Conservation (phyloP, 1,140 invertebrate genomes). For the Asbolus verrucosus region DNA sequence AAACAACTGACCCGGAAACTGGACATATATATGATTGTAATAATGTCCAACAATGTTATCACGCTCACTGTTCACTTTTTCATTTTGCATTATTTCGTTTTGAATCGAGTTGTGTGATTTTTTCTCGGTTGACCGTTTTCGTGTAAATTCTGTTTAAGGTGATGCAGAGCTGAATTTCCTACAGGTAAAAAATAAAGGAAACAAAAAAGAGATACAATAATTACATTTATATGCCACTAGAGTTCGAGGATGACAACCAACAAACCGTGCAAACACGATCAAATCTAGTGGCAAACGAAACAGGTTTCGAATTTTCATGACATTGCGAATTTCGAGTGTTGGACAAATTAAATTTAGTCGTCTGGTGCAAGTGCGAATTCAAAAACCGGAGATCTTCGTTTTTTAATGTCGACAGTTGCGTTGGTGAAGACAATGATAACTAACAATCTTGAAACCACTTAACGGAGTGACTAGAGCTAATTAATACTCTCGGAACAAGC, state of each 20-base stretch:
- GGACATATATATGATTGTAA: background rate
- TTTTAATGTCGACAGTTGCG: no score
- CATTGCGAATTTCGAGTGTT: slow-evolving; percentile 5
- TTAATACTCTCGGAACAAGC: background rate
- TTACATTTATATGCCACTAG: slow-evolving; percentile 40
- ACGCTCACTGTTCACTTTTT: background rate
- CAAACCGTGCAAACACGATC: slow-evolving; percentile 39
- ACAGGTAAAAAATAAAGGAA: background rate
- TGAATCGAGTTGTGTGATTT: background rate
- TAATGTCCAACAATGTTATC: background rate
- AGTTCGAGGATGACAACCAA: slow-evolving; percentile 26
- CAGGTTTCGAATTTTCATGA: slow-evolving; percentile 24
- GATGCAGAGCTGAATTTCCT: background rate
- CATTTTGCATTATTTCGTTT: background rate
- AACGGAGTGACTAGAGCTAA: background rate
- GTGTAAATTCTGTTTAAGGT: background rate
- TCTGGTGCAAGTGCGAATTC: background rate
- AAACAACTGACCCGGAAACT: slow-evolving; percentile 11
- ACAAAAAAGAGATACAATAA: slow-evolving; percentile 22
- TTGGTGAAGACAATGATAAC: no score
- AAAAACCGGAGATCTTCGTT: background rate
- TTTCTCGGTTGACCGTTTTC: background rate
- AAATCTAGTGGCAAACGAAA: slow-evolving; percentile 34
- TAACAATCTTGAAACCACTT: slow-evolving; percentile 5
- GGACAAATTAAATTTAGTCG: slow-evolving; percentile 22